Evolutionary conservation across 2,113 vertebrate genomes (phyloP).

Genomic region (Mus musculus): GRCm39 chr1:163193001-163193500

Average conservation of each 20-base stretch:
- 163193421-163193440: neutral
- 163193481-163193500: neutral
- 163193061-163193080: neutral
- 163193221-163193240: constrained; percentile 29
- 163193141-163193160: constrained; percentile 1
- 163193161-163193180: constrained; percentile 30
- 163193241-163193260: constrained; percentile 16
- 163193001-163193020: neutral
- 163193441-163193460: neutral
- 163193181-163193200: constrained; percentile 28
- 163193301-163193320: neutral
- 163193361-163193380: neutral
- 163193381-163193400: neutral
- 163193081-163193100: neutral
- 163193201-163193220: constrained; percentile 49
- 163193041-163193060: neutral
- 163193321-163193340: neutral
- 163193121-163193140: neutral
- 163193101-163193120: neutral
- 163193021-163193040: neutral
- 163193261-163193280: neutral
- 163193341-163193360: neutral
- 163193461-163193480: neutral
- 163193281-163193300: neutral
- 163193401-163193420: neutral